These are phyloP conservation scores for Aradus depressus DNA, from an alignment of 2,888 invertebrate genomes.

Conservation along the genomic window DNA sequence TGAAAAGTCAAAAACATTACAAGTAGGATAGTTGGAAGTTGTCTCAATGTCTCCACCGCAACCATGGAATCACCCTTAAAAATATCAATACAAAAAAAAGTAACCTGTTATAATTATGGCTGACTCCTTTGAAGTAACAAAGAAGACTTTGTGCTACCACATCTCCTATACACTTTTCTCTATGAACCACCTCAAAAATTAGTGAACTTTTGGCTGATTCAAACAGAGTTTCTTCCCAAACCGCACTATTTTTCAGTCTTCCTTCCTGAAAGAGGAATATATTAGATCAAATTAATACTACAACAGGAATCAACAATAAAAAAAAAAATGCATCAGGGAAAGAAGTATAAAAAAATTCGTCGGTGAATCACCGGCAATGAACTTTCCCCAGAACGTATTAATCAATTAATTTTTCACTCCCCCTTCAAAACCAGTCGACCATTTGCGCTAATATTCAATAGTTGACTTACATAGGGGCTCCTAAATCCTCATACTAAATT, in stretches of 20 bases:
- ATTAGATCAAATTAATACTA: neutral
- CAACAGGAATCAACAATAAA: neutral
- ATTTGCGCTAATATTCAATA: too few species aligned
- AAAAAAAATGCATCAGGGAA: neutral
- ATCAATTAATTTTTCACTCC: neutral
- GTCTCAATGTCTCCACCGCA: too few species aligned
- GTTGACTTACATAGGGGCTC: too few species aligned
- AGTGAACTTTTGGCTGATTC: conserved; percentile 76
- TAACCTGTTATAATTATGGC: conserved; percentile 55
- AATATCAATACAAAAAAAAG: neutral
- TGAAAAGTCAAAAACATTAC: too few species aligned
- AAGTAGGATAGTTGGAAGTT: too few species aligned
- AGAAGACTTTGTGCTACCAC: conserved; percentile 60
- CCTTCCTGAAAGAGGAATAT: conserved; percentile 44
- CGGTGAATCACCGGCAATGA: neutral
- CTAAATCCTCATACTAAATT: too few species aligned
- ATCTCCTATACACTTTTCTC: conserved; percentile 65
- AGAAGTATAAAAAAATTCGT: neutral
- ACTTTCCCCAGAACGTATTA: neutral
- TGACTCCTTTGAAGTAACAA: conserved; percentile 56
- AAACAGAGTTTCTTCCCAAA: conserved; percentile 62
- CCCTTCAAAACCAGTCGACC: too few species aligned
- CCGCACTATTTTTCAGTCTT: conserved; percentile 42
- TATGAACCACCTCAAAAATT: conserved; percentile 74
- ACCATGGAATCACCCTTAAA: neutral